A percentile compares a stretch with the other conserved stretches of the same genome.
These are phyloP conservation scores for Meiosimyza decipiens DNA, from an alignment of 2,888 invertebrate species.

Conservation along the genomic window DNA sequence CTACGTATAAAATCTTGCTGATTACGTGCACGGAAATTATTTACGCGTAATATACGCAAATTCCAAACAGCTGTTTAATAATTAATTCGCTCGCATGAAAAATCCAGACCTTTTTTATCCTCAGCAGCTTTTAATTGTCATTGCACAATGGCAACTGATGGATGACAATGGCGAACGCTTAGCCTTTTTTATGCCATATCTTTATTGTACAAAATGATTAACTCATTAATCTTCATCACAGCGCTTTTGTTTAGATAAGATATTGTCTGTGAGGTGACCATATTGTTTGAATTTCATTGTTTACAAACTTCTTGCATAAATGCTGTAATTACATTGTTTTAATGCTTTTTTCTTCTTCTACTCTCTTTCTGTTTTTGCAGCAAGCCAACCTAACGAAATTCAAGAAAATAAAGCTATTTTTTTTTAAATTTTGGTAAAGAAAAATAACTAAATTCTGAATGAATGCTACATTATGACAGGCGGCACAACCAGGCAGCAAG, in stretches of 20 bases:
- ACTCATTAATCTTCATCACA: too few species aligned
- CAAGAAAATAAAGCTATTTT: not conserved
- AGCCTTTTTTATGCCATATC: too few species aligned
- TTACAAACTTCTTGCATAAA: not conserved
- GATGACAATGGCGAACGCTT: too few species aligned
- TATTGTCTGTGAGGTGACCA: too few species aligned
- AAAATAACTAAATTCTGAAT: conserved; percentile 42
- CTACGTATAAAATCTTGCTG: conserved; percentile 1
- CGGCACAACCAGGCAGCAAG: conserved; percentile 45
- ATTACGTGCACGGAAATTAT: conserved; percentile 16
- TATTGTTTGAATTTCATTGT: not conserved
- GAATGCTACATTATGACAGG: conserved; percentile 57
- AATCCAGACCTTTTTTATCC: not conserved
- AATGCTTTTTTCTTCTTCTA: not conserved
- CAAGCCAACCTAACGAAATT: too few species aligned
- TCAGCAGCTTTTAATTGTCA: too few species aligned
- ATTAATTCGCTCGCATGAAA: conserved; percentile 11
- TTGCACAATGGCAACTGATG: too few species aligned
- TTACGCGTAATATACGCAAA: conserved; percentile 5
- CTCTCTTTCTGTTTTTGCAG: too few species aligned
- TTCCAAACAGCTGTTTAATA: not conserved
- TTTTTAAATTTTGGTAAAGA: not conserved
- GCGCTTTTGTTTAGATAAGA: too few species aligned
- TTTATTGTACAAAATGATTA: too few species aligned
- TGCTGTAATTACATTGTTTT: not conserved